Percentiles rank a stretch among this genome's conserved stretches.
Evolutionary conservation across 2,797 vertebrate genomes (phyloP).

Genomic region (Pipistrellus nathusii): DNA sequence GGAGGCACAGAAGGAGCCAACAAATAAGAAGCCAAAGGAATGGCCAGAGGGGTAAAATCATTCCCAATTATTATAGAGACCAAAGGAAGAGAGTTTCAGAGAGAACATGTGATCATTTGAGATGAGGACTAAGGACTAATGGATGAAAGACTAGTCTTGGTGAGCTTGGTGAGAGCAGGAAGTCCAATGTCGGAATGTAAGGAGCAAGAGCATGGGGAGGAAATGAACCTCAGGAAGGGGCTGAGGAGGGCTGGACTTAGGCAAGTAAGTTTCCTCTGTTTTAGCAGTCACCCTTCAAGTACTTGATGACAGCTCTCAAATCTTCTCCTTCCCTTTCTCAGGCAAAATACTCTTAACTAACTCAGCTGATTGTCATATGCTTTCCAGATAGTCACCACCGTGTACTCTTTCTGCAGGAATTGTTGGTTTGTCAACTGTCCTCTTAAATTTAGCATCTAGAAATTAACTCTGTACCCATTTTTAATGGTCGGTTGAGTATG

Average conservation of each 20-base stretch:
- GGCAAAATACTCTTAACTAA: background rate
- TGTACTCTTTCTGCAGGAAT: slow-evolving; percentile 34
- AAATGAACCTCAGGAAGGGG: background rate
- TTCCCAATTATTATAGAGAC: background rate
- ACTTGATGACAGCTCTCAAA: background rate
- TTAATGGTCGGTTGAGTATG: background rate
- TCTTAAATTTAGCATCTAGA: slow-evolving; percentile 16
- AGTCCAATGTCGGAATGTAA: background rate
- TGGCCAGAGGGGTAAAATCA: background rate
- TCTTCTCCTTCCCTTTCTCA: background rate
- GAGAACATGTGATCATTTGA: background rate
- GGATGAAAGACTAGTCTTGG: background rate
- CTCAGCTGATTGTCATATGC: background rate
- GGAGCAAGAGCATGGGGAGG: background rate
- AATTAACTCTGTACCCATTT: background rate
- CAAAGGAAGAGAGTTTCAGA: background rate
- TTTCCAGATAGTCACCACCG: background rate
- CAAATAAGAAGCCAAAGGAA: background rate
- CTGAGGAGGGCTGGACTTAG: background rate
- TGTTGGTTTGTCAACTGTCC: background rate
- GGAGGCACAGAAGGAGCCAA: background rate
- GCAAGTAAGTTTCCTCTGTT: background rate
- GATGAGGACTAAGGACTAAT: background rate
- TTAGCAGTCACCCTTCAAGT: background rate
- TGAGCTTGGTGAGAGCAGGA: background rate